Evolutionary conservation across 2,113 vertebrate genomes (phyloP).

Genomic region (Diphyllodes magnificus): DNA sequence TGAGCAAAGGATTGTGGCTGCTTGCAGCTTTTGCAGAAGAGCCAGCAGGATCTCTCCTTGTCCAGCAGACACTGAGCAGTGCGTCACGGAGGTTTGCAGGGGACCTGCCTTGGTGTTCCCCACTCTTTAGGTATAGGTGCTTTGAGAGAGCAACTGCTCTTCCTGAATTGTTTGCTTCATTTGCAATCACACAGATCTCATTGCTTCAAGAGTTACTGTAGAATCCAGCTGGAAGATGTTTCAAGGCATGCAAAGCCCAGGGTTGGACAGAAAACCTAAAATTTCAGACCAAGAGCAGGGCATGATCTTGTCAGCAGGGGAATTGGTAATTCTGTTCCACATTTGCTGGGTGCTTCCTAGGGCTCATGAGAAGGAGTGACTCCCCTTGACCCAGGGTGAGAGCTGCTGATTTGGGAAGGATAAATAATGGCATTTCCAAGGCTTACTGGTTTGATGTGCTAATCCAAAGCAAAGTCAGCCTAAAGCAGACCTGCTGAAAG

Average conservation of each 20-base stretch:
- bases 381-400: background rate
- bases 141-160: background rate
- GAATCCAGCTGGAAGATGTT: background rate
- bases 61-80: background rate
- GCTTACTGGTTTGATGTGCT: background rate
- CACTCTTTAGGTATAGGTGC: accelerated
- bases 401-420: background rate
- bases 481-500: slow-evolving; percentile 1
- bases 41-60: background rate
- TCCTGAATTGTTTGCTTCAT: background rate
- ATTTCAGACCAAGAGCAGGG: background rate
- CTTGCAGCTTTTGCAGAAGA: background rate
- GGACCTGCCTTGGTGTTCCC: background rate
- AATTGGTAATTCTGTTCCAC: background rate
- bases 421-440: background rate
- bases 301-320: background rate
- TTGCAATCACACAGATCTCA: background rate
- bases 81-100: background rate
- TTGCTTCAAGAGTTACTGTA: background rate
- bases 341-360: background rate
- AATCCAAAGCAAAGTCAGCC: background rate
- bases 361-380: background rate
- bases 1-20: background rate
- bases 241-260: background rate
- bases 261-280: background rate